Base-by-base conservation (phyloP, 2,797 vertebrate species). In the Meda fulgida region DNA sequence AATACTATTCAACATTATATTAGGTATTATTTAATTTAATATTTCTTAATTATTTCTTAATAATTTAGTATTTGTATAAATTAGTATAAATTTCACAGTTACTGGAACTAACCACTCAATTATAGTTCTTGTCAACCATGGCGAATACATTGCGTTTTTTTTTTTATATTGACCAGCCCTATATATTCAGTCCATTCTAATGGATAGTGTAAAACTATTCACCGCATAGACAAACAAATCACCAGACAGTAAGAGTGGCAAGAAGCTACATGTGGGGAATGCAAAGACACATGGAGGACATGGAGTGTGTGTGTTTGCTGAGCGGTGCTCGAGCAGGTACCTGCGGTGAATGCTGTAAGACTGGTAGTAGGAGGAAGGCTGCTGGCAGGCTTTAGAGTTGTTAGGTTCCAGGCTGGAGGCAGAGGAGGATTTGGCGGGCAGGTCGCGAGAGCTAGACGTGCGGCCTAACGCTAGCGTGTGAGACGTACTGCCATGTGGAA, bases 331-430 rank as follows among this genome's bases (percentile, higher is more conserved):
- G 90, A 78, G 88, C 81, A 80, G 91, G 90, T 96, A 96, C 96
- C 96, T 96, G 95, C 94, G 95, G 92, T 95, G 94, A 93, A 96
- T 94, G 95, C 93, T 96, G 96, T 95, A 95, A 90, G 95, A 94
- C 93, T 94, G 95, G 94, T 95, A 95, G 93, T 95, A 94, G 93
- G 94, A 94, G 91, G 93, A 34, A 90, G 94, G 93, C 89, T 65
- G 80, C 40, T 95, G 95, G 95, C 95, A 96, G 91, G 95, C 93
- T 94, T 96, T 96, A 95, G 95, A 93, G 92, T 95, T 92, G 94
- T 95, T 96, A 95, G 95, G 94, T 90, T 96, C 96, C 95, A 96
- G 93, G 93, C 93, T 96, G 95, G 95, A 96, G 93, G 95, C 94
- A 89, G 96, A 96, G 87, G 95, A 96, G 89, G 96, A 96, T 93